Conservation (phyloP, 2,888 invertebrate genomes). For the Aethes cnicana region DNA sequence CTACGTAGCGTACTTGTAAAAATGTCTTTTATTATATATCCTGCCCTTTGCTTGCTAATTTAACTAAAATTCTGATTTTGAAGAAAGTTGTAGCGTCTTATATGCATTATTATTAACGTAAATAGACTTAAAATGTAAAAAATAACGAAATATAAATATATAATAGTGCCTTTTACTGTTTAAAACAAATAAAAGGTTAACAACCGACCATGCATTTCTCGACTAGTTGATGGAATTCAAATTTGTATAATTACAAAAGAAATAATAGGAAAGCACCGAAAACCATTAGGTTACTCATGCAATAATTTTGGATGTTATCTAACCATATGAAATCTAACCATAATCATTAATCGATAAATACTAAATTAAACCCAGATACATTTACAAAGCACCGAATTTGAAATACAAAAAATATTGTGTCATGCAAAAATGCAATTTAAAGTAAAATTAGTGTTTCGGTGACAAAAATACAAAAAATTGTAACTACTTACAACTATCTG, state of each 20-base stretch:
- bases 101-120: constrained; percentile 2
- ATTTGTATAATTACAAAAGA: too few relatives aligned
- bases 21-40: constrained; percentile 51
- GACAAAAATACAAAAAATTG: not conserved
- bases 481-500: not conserved
- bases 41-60: constrained; percentile 35
- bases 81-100: not conserved
- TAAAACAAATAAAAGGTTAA: not conserved
- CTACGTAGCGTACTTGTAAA: constrained; percentile 48
- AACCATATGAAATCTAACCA: too few relatives aligned
- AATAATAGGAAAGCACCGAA: too few relatives aligned
- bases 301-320: too few relatives aligned
- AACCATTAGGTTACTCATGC: not conserved
- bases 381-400: constrained; percentile 34
- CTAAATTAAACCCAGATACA: too few relatives aligned
- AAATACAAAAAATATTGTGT: constrained; percentile 12
- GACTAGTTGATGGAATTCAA: too few relatives aligned
- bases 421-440: constrained; percentile 10
- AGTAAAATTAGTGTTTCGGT: too few relatives aligned
- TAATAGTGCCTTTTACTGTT: not conserved
- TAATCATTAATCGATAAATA: too few relatives aligned
- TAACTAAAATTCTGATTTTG: not conserved
- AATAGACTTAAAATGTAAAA: not conserved
- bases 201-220: too few relatives aligned
- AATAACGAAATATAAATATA: constrained; percentile 9